These are phyloP conservation scores for Rhingia rostrata DNA, from an alignment of 2,888 invertebrate species.

Conservation along the genomic window DNA sequence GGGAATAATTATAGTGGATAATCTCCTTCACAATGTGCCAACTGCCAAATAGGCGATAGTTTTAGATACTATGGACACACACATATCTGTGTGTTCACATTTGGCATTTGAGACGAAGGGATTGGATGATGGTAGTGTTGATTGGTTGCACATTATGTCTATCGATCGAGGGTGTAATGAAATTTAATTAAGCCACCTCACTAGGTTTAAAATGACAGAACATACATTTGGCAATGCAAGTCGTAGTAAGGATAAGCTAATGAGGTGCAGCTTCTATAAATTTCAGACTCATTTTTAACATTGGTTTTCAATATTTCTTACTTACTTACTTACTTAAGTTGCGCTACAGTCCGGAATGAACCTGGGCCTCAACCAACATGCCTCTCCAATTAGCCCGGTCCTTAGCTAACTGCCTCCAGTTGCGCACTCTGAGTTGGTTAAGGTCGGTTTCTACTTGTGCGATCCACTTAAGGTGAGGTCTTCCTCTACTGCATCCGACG, in stretches of 20 bases:
- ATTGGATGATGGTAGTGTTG: slow-evolving; percentile 25
- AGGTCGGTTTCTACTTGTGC: too few species aligned
- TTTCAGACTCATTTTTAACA: too few species aligned
- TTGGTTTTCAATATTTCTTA: too few species aligned
- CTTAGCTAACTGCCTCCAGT: too few species aligned
- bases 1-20: slow-evolving; percentile 61
- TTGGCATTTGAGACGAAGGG: background rate
- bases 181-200: slow-evolving; percentile 55
- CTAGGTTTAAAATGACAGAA: slow-evolving; percentile 12
- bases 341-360: too few species aligned
- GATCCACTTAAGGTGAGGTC: too few species aligned
- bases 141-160: slow-evolving; percentile 58
- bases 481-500: too few species aligned
- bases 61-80: slow-evolving; percentile 16
- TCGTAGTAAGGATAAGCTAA: background rate
- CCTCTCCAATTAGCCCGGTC: too few species aligned
- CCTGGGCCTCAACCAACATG: too few species aligned
- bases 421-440: too few species aligned
- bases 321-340: too few species aligned
- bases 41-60: slow-evolving; percentile 49
- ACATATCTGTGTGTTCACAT: background rate
- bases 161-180: slow-evolving; percentile 54
- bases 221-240: background rate
- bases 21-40: slow-evolving; percentile 53
- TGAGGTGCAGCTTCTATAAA: background rate